phyloP scores from a whole-genome alignment of 2,113 vertebrate species.

The Capreolus pygargus region DNA sequence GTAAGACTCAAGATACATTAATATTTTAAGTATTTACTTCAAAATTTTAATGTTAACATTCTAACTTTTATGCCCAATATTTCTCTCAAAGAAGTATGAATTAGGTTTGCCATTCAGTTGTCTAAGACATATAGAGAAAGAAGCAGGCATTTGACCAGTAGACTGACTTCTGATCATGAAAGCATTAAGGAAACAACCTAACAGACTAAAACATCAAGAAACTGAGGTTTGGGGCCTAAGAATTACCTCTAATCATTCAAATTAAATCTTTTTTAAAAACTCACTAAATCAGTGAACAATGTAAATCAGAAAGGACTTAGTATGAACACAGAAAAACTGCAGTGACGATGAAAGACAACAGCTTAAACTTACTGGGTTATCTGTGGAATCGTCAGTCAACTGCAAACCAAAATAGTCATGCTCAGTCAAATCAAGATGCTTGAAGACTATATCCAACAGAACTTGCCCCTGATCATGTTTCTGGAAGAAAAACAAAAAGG shows the following conservation, averaged over 20 bases:
- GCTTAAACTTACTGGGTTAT: constrained; percentile 90
- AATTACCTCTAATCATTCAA: constrained; percentile 13
- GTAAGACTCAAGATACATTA: background rate
- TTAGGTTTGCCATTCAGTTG: constrained; percentile 23
- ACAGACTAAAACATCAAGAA: background rate
- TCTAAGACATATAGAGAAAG: background rate
- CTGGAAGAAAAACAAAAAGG: constrained; percentile 80
- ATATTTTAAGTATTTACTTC: background rate
- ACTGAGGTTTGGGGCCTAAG: background rate
- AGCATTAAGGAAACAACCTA: background rate
- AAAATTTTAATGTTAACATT: background rate
- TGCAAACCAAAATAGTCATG: constrained; percentile 98
- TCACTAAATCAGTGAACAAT: background rate
- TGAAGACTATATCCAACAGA: constrained; percentile 95
- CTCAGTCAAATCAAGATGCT: constrained; percentile 97
- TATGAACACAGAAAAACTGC: background rate
- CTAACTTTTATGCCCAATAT: background rate
- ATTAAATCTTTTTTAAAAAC: background rate
- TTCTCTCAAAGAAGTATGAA: constrained; percentile 6
- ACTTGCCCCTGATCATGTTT: constrained; percentile 96
- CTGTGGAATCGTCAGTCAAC: constrained; percentile 93
- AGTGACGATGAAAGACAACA: background rate
- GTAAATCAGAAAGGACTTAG: background rate
- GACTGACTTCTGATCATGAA: background rate
- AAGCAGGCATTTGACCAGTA: background rate